phyloP scores from a whole-genome alignment of 2,888 invertebrate genomes.

The Allygus modestus region DNA sequence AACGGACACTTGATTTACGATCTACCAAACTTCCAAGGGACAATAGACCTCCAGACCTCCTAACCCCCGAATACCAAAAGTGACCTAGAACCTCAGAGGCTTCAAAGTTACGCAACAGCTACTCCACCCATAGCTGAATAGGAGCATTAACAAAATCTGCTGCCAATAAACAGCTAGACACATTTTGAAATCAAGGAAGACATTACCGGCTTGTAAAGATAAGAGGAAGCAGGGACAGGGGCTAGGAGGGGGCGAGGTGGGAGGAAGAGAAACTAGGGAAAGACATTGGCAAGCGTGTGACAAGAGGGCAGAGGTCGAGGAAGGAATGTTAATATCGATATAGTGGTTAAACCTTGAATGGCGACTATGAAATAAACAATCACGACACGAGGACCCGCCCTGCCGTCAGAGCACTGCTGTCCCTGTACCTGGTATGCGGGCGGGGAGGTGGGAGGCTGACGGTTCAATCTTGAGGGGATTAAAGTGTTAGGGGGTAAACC shows the following conservation, averaged over 20 bases:
- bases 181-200: slow-evolving; percentile 26
- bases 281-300: slow-evolving; percentile 28
- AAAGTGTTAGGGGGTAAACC: no score
- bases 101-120: neutral
- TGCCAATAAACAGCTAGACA: slow-evolving; percentile 8
- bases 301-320: slow-evolving; percentile 38
- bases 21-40: neutral
- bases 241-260: slow-evolving; percentile 17
- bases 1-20: neutral
- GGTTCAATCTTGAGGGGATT: no score
- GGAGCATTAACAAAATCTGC: neutral
- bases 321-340: slow-evolving; percentile 55
- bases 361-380: slow-evolving; percentile 33
- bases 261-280: slow-evolving; percentile 50
- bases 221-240: neutral
- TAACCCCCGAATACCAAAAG: slow-evolving; percentile 1
- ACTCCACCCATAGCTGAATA: slow-evolving; percentile 4
- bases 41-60: neutral
- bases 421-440: neutral
- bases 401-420: neutral
- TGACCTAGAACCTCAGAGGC: neutral
- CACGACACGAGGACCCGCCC: slow-evolving; percentile 22
- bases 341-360: slow-evolving; percentile 51
- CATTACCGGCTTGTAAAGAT: neutral
- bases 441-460: no score